A percentile compares a stretch with the other conserved stretches of the same genome.
Evolutionary conservation across 1,140 invertebrate species (phyloP).

Genomic region (Dufourea novaeangliae): DNA sequence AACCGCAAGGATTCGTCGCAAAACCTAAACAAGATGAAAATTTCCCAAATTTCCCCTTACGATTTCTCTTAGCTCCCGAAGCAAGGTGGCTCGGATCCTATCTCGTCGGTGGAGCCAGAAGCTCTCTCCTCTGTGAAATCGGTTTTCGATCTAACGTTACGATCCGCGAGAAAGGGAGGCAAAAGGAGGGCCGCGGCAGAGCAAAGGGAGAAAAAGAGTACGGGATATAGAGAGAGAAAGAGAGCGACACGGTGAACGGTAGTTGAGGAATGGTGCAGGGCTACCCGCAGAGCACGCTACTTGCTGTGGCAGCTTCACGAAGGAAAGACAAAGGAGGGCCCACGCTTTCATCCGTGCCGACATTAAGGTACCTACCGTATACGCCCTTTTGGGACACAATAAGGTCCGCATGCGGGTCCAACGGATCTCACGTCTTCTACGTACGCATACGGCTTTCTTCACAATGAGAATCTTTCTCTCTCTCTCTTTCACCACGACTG

Average conservation of each 20-base stretch:
- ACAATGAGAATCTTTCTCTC: constrained; percentile 58
- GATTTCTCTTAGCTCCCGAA: too few relatives aligned
- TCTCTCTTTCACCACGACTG: constrained; percentile 65
- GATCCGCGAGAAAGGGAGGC: constrained; percentile 33
- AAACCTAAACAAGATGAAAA: too few relatives aligned
- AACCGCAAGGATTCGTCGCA: too few relatives aligned
- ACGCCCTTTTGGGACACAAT: constrained; percentile 72
- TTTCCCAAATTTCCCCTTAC: too few relatives aligned
- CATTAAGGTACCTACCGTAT: constrained; percentile 74
- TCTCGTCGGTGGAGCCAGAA: not conserved
- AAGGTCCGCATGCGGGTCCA: constrained; percentile 76
- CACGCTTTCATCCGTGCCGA: constrained; percentile 76
- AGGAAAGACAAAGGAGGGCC: constrained; percentile 68
- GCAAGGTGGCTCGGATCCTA: too few relatives aligned
- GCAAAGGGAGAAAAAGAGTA: constrained; percentile 2
- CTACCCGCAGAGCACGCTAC: constrained; percentile 68
- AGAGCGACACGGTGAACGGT: constrained; percentile 18
- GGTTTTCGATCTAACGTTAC: constrained; percentile 18
- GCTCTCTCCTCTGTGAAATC: constrained; percentile 11
- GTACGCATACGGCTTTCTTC: constrained; percentile 62
- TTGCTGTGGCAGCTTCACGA: constrained; percentile 69
- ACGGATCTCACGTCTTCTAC: constrained; percentile 73
- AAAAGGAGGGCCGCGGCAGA: not conserved
- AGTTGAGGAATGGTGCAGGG: constrained; percentile 41
- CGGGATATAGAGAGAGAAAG: constrained; percentile 12